A percentile compares a stretch with the other conserved stretches of the same genome.
These are phyloP conservation scores for Busarellus nigricollis DNA, from an alignment of 2,797 vertebrate genomes.

Conservation along the genomic window DNA sequence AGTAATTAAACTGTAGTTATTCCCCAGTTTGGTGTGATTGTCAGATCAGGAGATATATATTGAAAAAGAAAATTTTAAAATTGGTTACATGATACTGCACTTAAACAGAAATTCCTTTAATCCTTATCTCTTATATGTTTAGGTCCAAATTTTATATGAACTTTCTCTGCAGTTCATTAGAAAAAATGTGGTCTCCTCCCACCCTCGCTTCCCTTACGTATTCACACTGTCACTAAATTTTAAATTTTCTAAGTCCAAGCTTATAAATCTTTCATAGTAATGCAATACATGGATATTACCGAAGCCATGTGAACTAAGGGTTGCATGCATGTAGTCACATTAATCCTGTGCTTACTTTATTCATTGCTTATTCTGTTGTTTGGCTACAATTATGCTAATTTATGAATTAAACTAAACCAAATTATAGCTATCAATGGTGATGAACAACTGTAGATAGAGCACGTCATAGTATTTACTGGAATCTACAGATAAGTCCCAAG, in stretches of 20 bases:
- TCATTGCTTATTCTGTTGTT: not conserved
- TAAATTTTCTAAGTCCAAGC: not conserved
- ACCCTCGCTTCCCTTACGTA: not conserved
- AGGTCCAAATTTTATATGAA: not conserved
- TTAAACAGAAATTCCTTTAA: not conserved
- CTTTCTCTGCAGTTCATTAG: not conserved
- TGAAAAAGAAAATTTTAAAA: not conserved
- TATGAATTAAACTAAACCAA: not conserved
- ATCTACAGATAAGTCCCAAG: not conserved
- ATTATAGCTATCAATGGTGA: not conserved
- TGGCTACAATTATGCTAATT: not conserved
- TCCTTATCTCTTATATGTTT: not conserved
- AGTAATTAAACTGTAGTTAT: not conserved
- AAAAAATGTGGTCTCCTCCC: not conserved
- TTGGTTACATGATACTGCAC: not conserved
- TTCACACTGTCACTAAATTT: not conserved
- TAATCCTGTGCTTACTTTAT: not conserved
- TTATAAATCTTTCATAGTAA: not conserved
- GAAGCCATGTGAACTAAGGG: not conserved
- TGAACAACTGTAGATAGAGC: not conserved
- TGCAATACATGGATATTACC: not conserved
- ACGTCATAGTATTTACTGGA: not conserved
- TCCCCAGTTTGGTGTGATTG: not conserved
- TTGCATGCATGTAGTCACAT: not conserved
- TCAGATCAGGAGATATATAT: not conserved